Base-by-base conservation (phyloP, 2,797 vertebrate genomes). In the Hephaestus fuliginosus region DNA sequence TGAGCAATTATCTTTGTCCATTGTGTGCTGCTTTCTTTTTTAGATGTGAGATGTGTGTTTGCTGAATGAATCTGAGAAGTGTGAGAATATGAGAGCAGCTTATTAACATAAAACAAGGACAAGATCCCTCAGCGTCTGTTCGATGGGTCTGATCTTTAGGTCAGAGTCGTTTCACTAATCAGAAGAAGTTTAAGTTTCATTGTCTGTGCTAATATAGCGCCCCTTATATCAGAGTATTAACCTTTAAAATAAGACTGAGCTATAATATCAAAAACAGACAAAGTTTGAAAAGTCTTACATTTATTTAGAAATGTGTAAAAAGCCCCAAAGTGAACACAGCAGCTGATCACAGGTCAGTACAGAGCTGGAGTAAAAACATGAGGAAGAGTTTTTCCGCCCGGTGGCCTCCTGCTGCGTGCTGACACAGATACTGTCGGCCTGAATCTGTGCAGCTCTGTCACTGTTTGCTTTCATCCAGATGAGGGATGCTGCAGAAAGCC, bases 371-470 rank as follows among this genome's bases (percentile, higher is more conserved):
- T 28, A 49, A 20, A 48, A 17, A 48, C 18, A 10, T 14, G 49
- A 13, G 51, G 53, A 20, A 25, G 28, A 12, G 49, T 28, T 39
- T 17, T 28, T 61, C 7, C 20, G 44, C 5, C 17, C n/a, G 0
- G 22, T 0, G 51, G 61, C 53, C 46, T 44, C 78, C 55, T 30
- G 61, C 73, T 71, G 79, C 0, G 28, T 3, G 43, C 51, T 56
- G 74, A 82, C 80, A 76, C 67, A 66, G 39, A 76, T 48, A 22
- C 30, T 7, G 4, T 15, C 15, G 76, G 22, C 52, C 67, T 57
- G 0, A 52, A 70, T 57, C 18, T 13, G 33, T 52, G 3, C 18
- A 14, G 58, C 22, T 13, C 14, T 5, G 39, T 8, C 14, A 9
- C 30, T 51, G 62, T 60, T 52, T 64, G 49, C 43, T 56, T 63